A percentile compares a stretch with the other conserved stretches of the same genome.
These are phyloP conservation scores for Isichthys henryi DNA, from an alignment of 2,113 vertebrate species.

Conservation along the genomic window DNA sequence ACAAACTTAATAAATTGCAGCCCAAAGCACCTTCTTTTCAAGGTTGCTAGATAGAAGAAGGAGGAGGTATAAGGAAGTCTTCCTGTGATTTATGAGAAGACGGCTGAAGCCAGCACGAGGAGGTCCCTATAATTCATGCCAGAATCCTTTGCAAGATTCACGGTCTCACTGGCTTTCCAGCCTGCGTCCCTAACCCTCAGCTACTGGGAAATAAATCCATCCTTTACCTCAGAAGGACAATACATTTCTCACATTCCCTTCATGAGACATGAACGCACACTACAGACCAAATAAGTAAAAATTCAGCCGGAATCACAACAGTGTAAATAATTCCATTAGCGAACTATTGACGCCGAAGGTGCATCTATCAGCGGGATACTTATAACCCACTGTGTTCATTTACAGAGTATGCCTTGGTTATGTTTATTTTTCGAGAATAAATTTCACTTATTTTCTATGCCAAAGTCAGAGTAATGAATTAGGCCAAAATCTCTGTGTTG, in stretches of 20 bases:
- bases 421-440: neutral
- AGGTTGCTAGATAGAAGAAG: neutral
- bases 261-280: neutral
- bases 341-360: neutral
- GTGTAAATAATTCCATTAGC: neutral
- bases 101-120: neutral
- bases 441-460: neutral
- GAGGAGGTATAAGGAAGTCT: neutral
- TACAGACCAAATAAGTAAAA: neutral
- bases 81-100: constrained; percentile 5
- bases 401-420: neutral
- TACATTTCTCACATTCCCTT: neutral
- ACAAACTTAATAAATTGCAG: neutral
- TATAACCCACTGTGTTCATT: neutral
- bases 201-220: neutral
- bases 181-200: neutral
- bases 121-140: neutral
- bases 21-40: neutral
- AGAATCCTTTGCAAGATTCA: neutral
- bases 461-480: neutral
- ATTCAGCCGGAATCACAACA: neutral
- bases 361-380: neutral
- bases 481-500: neutral
- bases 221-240: neutral
- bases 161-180: neutral